phyloP scores from a whole-genome alignment of 1,140 invertebrate genomes.

The Diorhabda sublineata region DNA sequence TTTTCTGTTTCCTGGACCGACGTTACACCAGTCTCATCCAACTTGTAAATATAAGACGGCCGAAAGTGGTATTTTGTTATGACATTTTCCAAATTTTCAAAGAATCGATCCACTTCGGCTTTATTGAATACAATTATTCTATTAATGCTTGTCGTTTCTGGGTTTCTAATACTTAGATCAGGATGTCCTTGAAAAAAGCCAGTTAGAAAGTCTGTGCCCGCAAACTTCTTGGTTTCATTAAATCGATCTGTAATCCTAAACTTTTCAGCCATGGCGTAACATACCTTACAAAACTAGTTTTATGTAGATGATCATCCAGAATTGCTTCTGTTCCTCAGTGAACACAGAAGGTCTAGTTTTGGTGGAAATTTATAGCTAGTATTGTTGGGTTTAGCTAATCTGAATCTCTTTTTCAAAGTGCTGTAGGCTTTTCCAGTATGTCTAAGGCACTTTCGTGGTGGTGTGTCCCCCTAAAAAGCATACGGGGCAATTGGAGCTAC shows the following conservation, averaged over 20 bases:
- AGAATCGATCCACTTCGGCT: slow-evolving; percentile 43
- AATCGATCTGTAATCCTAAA: slow-evolving; percentile 7
- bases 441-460: neutral
- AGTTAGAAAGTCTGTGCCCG: neutral
- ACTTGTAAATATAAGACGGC: slow-evolving; percentile 45
- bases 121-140: slow-evolving; percentile 39
- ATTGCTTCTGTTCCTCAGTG: slow-evolving; percentile 8
- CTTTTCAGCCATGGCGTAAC: slow-evolving; percentile 9
- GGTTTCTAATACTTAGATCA: slow-evolving; percentile 26
- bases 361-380: slow-evolving; percentile 4
- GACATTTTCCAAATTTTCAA: slow-evolving; percentile 37
- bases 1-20: slow-evolving; percentile 47
- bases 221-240: slow-evolving; percentile 3
- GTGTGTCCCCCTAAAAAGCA: neutral
- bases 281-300: slow-evolving; percentile 5
- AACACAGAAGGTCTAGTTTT: slow-evolving; percentile 5
- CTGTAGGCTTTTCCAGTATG: neutral
- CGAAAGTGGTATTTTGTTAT: slow-evolving; percentile 42
- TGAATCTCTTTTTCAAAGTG: slow-evolving; percentile 8
- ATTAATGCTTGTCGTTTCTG: slow-evolving; percentile 45
- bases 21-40: slow-evolving; percentile 48
- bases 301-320: slow-evolving; percentile 9
- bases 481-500: neutral
- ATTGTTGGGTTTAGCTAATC: slow-evolving; percentile 2
- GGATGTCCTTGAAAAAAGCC: slow-evolving; percentile 1